Percentiles rank a stretch among this genome's conserved stretches.
Evolutionary conservation across 2,113 vertebrate species (phyloP).

Genomic region (Triplophysa tibetana): DNA sequence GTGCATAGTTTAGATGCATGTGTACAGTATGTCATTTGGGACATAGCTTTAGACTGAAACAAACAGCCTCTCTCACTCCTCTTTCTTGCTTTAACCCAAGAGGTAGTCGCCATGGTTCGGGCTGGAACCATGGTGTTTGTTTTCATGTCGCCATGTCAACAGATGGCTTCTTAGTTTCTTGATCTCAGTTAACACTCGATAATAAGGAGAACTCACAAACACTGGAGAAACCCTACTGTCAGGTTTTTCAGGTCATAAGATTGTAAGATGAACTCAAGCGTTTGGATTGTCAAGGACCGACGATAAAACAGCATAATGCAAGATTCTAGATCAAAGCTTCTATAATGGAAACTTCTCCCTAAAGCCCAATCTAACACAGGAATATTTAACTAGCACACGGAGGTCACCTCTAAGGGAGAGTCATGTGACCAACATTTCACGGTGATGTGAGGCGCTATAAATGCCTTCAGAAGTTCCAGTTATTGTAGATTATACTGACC

Average conservation of each 20-base stretch:
- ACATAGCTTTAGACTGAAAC: too few species aligned
- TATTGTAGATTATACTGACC: neutral
- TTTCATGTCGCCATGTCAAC: slow-evolving; percentile 59
- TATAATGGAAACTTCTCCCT: slow-evolving; percentile 36
- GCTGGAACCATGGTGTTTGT: slow-evolving; percentile 51
- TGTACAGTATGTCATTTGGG: too few species aligned
- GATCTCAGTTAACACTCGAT: slow-evolving; percentile 4
- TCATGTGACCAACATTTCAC: slow-evolving; percentile 29
- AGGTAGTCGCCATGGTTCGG: slow-evolving; percentile 25
- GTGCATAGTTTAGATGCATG: too few species aligned
- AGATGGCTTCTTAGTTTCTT: slow-evolving; percentile 46
- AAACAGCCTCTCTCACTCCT: neutral
- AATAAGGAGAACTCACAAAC: neutral
- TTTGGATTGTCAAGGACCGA: neutral
- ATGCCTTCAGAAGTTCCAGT: neutral
- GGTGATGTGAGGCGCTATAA: neutral
- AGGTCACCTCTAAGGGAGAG: slow-evolving; percentile 34
- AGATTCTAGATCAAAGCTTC: slow-evolving; percentile 44
- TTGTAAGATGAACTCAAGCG: slow-evolving; percentile 32
- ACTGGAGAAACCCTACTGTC: slow-evolving; percentile 38
- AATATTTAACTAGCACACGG: slow-evolving; percentile 32
- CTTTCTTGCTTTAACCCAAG: slow-evolving; percentile 6
- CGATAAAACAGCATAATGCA: slow-evolving; percentile 9
- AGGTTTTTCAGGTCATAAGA: slow-evolving; percentile 61
- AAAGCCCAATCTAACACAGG: slow-evolving; percentile 31